Evolutionary conservation across 1,140 invertebrate genomes (phyloP).

Genomic region (Eueides isabella): DNA sequence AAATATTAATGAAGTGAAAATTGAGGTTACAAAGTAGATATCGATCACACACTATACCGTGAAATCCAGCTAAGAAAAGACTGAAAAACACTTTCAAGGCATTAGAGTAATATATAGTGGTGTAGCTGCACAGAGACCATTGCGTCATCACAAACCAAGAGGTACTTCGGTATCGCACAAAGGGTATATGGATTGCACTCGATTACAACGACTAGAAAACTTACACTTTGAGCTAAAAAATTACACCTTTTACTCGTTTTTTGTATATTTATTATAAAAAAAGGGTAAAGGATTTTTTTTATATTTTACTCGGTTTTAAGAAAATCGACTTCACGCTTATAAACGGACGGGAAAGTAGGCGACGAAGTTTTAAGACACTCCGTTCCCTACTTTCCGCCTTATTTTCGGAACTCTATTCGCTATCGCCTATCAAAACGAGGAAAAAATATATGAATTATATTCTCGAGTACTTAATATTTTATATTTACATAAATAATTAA

Average conservation of each 20-base stretch:
- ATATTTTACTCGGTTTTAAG: not conserved
- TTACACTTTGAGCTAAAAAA: conserved; percentile 21
- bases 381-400: not conserved
- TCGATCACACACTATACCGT: not conserved
- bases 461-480: no score
- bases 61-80: not conserved
- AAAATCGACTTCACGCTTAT: not conserved
- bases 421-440: not conserved
- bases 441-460: no score
- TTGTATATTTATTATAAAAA: no score
- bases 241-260: no score
- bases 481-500: no score
- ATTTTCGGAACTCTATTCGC: not conserved
- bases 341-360: not conserved
- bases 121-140: not conserved
- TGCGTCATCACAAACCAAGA: conserved; percentile 25
- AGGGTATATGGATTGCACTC: conserved; percentile 29
- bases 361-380: not conserved
- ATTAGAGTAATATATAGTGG: conserved; percentile 5
- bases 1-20: not conserved
- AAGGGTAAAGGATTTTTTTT: not conserved
- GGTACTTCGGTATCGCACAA: conserved; percentile 19
- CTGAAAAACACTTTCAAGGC: not conserved
- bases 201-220: conserved; percentile 22
- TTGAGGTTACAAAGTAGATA: not conserved